A percentile compares a stretch with the other conserved stretches of the same genome.
phyloP scores from a whole-genome alignment of 1,140 invertebrate species.

The Diplogasteroides magnus region DNA sequence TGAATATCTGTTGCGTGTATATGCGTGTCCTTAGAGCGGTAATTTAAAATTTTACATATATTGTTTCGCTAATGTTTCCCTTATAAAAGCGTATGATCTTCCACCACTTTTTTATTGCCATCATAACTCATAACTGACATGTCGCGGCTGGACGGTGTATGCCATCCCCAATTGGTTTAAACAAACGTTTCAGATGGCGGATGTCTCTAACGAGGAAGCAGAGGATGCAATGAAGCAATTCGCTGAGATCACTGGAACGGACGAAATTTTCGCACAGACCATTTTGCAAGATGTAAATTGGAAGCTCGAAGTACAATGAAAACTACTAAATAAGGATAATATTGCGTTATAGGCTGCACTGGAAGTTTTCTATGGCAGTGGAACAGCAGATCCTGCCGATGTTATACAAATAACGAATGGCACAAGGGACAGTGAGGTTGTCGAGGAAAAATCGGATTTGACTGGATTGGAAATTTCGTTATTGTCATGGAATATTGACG shows the following conservation, averaged over 20 bases:
- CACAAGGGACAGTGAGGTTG: background rate
- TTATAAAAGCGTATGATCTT: no score
- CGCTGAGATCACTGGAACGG: constrained; percentile 37
- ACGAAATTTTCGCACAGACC: constrained; percentile 38
- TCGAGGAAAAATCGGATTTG: constrained; percentile 5
- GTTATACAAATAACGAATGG: background rate
- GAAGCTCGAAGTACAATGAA: constrained; percentile 29
- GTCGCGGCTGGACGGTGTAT: no score
- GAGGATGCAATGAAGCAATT: constrained; percentile 35
- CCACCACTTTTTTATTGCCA: no score
- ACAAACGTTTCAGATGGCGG: constrained; percentile 22
- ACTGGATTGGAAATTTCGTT: constrained; percentile 42
- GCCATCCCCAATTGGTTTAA: constrained; percentile 17
- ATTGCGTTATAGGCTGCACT: constrained; percentile 13
- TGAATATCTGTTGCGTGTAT: no score
- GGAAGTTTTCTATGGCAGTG: constrained; percentile 18
- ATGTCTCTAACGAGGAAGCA: background rate
- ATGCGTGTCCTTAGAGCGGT: no score
- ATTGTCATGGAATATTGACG: constrained; percentile 67
- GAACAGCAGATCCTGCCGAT: constrained; percentile 3
- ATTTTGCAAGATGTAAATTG: constrained; percentile 38
- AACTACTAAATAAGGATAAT: constrained; percentile 2
- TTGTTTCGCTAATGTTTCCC: no score
- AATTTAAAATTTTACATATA: no score
- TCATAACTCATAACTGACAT: no score